A percentile compares a stretch with the other conserved stretches of the same genome.
Evolutionary conservation across 2,797 vertebrate species (phyloP).

Genomic region (Muscicapa comitata): DNA sequence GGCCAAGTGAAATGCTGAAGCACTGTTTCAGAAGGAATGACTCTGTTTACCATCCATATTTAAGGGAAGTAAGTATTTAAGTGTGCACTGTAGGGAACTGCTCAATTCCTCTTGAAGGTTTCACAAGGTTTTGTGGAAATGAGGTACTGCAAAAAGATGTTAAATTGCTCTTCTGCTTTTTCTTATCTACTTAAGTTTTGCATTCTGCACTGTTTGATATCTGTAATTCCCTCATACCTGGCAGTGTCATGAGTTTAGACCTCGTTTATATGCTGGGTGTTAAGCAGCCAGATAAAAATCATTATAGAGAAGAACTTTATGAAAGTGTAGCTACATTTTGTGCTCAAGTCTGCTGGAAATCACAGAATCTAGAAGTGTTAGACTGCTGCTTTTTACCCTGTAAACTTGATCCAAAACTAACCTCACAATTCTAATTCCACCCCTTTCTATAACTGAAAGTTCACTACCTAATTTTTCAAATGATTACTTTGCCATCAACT

Average conservation of each 20-base stretch:
- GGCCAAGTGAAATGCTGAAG: not conserved
- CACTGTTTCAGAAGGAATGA: not conserved
- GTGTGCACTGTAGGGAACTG: not conserved
- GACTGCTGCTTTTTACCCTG: not conserved
- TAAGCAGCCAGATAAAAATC: not conserved
- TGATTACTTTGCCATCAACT: not conserved
- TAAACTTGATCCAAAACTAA: not conserved
- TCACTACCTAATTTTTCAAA: not conserved
- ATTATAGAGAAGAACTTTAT: not conserved
- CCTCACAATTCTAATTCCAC: not conserved
- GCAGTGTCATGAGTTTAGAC: not conserved
- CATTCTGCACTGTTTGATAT: not conserved
- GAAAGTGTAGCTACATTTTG: not conserved
- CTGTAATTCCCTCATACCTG: not conserved
- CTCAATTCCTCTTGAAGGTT: not conserved
- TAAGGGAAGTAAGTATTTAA: not conserved
- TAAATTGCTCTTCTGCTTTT: not conserved
- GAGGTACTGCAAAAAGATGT: not conserved
- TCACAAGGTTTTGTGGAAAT: not conserved
- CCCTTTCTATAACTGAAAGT: not conserved
- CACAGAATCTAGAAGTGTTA: not conserved
- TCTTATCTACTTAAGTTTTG: not conserved
- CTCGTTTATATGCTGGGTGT: not conserved
- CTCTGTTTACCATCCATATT: not conserved
- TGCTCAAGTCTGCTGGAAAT: not conserved